Conservation (phyloP, 2,888 invertebrate genomes). For the Itoplectis maculator region DNA sequence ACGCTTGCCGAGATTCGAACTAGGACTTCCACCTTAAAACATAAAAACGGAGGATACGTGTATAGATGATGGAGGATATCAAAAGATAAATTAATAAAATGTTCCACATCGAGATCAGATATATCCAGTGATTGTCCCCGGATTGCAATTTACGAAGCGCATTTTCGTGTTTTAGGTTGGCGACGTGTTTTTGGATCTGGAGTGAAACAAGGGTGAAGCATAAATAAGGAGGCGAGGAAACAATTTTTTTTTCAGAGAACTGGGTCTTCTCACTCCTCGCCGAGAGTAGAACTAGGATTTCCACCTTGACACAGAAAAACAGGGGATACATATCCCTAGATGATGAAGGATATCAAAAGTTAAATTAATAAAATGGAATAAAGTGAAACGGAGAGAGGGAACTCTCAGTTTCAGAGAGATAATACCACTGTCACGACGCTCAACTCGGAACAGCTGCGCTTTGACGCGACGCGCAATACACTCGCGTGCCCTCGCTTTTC, state of each 20-base stretch:
- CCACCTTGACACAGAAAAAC: too few relatives aligned
- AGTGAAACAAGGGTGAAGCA: not conserved
- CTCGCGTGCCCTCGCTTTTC: constrained; percentile 73
- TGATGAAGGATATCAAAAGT: not conserved
- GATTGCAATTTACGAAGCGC: constrained; percentile 32
- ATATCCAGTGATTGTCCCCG: constrained; percentile 34
- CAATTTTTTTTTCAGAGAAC: not conserved
- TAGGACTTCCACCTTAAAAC: too few relatives aligned
- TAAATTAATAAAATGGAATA: not conserved
- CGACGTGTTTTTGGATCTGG: not conserved
- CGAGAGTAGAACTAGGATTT: too few relatives aligned
- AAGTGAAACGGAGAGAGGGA: constrained; percentile 1
- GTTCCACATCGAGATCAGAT: constrained; percentile 22
- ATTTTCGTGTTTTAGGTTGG: constrained; percentile 27
- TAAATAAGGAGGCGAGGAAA: too few relatives aligned
- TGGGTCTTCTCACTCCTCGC: not conserved
- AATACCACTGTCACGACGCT: constrained; percentile 26
- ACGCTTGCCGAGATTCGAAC: not conserved
- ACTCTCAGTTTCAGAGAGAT: not conserved
- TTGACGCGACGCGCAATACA: constrained; percentile 56
- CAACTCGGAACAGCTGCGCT: constrained; percentile 70
- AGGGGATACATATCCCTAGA: too few relatives aligned
- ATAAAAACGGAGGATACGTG: too few relatives aligned
- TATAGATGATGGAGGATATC: too few relatives aligned
- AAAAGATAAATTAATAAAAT: not conserved